These are phyloP conservation scores for Sphaerophoria rueppellii DNA, from an alignment of 2,888 invertebrate species.

Conservation along the genomic window DNA sequence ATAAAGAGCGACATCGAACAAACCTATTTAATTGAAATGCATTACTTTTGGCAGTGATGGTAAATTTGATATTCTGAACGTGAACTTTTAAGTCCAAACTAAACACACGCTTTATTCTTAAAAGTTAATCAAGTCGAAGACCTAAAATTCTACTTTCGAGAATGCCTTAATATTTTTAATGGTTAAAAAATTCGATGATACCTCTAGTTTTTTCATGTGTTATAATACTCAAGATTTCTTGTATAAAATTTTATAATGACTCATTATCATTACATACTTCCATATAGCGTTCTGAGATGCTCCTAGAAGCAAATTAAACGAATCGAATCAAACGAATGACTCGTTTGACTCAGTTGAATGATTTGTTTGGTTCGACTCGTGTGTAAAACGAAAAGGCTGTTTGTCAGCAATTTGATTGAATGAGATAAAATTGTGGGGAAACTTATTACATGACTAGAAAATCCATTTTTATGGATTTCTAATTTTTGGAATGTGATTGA, in stretches of 20 bases:
- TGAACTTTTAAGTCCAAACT: neutral
- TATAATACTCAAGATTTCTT: constrained; percentile 45
- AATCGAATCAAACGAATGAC: too few species aligned
- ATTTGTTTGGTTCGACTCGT: too few species aligned
- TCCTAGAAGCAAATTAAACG: too few species aligned
- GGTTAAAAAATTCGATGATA: constrained; percentile 25
- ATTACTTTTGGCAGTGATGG: constrained; percentile 66
- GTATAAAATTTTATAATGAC: constrained; percentile 12
- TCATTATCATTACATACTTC: neutral
- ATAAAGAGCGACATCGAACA: too few species aligned
- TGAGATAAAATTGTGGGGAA: too few species aligned
- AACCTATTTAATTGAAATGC: constrained; percentile 64
- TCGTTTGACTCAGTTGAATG: too few species aligned
- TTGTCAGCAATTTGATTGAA: too few species aligned
- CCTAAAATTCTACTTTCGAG: constrained; percentile 7
- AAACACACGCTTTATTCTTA: neutral
- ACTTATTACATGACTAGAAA: constrained; percentile 47
- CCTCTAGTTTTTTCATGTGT: neutral
- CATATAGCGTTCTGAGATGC: too few species aligned
- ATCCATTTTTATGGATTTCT: constrained; percentile 28
- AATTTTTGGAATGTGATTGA: constrained; percentile 52
- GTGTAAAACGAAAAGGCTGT: too few species aligned
- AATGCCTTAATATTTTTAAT: neutral
- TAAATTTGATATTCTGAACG: neutral
- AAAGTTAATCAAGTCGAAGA: neutral